These are phyloP conservation scores for Engystomops pustulosus DNA, from an alignment of 2,113 vertebrate species.

Conservation along the genomic window DNA sequence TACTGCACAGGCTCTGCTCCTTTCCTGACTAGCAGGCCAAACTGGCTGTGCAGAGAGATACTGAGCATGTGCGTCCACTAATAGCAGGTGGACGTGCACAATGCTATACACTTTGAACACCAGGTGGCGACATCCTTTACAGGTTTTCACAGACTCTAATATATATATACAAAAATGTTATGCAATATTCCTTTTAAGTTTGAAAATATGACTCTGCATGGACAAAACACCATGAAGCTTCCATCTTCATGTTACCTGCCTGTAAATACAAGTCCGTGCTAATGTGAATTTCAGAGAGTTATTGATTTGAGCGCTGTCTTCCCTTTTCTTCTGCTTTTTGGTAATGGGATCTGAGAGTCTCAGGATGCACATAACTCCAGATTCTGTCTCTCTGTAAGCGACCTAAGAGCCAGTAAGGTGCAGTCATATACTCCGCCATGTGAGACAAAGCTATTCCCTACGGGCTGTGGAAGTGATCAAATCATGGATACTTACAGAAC, in stretches of 20 bases:
- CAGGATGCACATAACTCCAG: not conserved
- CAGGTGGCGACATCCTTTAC: no score
- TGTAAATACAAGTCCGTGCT: no score
- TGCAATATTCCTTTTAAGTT: not conserved
- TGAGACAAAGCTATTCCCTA: not conserved
- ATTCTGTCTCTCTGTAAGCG: not conserved
- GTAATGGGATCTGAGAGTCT: slow-evolving; percentile 9
- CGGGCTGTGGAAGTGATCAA: not conserved
- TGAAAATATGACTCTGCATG: not conserved
- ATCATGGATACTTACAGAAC: not conserved
- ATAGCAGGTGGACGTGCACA: no score
- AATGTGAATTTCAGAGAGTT: slow-evolving; percentile 22
- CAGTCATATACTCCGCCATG: not conserved
- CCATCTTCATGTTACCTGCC: no score
- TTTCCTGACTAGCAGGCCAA: no score
- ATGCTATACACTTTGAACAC: no score
- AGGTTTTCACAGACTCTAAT: no score
- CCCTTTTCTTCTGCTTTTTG: not conserved
- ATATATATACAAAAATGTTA: no score
- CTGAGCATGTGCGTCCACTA: no score
- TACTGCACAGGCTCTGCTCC: no score
- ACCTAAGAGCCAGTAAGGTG: not conserved
- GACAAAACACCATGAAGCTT: not conserved
- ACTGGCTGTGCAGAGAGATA: no score
- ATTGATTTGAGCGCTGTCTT: slow-evolving; percentile 17